phyloP scores from a whole-genome alignment of 2,113 vertebrate genomes.

The Microcebus jonahi region DNA sequence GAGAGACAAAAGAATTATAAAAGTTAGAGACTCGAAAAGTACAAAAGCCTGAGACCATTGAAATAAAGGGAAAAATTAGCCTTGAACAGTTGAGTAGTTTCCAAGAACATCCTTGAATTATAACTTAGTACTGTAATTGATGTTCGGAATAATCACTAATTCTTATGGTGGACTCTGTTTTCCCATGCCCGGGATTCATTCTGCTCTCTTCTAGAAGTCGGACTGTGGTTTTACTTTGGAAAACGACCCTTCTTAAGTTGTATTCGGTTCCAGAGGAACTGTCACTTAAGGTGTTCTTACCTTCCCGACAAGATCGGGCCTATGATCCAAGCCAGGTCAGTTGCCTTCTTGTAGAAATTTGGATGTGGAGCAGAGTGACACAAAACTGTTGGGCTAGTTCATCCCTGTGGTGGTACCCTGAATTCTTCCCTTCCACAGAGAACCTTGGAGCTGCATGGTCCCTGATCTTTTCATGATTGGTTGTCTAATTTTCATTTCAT shows the following conservation, averaged over 20 bases:
- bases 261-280: neutral
- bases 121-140: neutral
- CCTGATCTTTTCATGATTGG: neutral
- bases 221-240: neutral
- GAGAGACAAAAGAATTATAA: neutral
- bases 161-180: neutral
- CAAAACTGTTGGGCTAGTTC: neutral
- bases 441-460: neutral
- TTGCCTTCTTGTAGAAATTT: neutral
- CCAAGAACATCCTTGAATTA: neutral
- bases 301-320: neutral
- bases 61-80: neutral
- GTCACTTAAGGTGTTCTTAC: neutral
- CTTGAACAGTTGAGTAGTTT: neutral
- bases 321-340: neutral
- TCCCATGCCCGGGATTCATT: neutral
- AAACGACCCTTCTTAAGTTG: neutral
- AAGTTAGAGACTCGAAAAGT: neutral
- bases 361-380: neutral
- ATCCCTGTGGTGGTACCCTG: neutral
- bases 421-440: neutral
- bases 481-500: neutral
- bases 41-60: neutral
- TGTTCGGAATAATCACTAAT: neutral
- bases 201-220: neutral